Base-by-base conservation (phyloP, 2,797 vertebrate genomes). In the Alfaro cultratus region DNA sequence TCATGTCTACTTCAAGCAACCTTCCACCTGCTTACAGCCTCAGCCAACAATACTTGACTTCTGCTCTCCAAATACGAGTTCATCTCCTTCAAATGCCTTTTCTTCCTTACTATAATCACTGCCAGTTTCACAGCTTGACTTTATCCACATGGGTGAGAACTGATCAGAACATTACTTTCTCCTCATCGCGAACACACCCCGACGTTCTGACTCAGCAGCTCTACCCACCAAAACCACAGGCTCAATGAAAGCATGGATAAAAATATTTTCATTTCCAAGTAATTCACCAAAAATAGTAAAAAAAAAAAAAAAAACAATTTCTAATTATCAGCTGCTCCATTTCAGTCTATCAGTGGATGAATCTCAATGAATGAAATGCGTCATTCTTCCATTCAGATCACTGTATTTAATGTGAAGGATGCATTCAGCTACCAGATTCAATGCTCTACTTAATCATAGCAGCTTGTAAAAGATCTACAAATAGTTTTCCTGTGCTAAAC, bases 11-110 rank as follows among this genome's bases (percentile, higher is more conserved):
- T 67, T 41, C 64, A 39, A 67, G 18, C 36, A 67, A 23, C 34
- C 64, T 47, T 60, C 70, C 41, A 82, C 49, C 77, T 46, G 41
- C 53, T 80, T 73, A 46, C 46, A 51, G 51, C 29, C 43, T 34
- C n/a, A 49, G 39, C 13, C 23, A 31, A 31, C 29, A 34, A 6
- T 31, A 70, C 23, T 31, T 75, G 70, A 75, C 43, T 72, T 39
- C 23, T 60, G 16, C 16, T 72, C 46, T 77, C 26, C 16, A 70
- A 43, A n/a, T 3, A 70, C 6, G 1, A 70, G 23, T 43, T 70
- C 26, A 45, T 70, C 39, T 70, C 9, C 5, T 43, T 70, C 12
- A 70, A 15, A 70, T n/a, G 60, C 5, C 67, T 15, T 45, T n/a
- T 26, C 41, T 45, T 6, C 23, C 4, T 70, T 26, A n/a, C 23